Evolutionary conservation across 1,140 invertebrate genomes (phyloP), one percentile per base, ranked within the genome.

Genomic region (Pseudomyrmex concolor): DNA sequence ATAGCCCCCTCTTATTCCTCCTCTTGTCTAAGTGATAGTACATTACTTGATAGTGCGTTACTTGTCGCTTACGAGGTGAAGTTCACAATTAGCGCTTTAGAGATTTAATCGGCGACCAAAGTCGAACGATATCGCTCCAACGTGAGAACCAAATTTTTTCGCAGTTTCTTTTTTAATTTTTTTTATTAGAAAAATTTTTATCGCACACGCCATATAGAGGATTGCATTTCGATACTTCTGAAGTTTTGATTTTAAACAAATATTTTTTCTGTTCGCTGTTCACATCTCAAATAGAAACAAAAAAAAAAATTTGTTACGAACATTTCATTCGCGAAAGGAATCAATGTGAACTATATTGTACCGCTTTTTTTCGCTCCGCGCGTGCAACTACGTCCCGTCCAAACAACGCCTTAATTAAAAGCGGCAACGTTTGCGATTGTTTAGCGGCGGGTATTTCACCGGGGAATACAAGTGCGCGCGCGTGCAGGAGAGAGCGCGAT

Each of bases 401-500:
- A 70, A 84, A 86, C 72, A 73, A 70, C 68, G 77, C 70, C 81
- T 87, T 87, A 87, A 87, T 87, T 87, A 87, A 87, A 87, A 87
- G 63, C 68, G 85, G 76, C 73, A 80, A 45, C 54, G 64, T 17
- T 67, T 62, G 82, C 73, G 68, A 84, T 87, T 60, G 81, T 55
- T 34, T 25, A 64, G 45, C 13, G 54, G 45, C 19, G 22, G 59
- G 15, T 48, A 34, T 25, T 59, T 78, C 76, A 59, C 12, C 34
- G 2, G 76, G 64, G 64, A 19, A 59, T 70, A 25, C 66, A 19
- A 48, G 22, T n/a, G 19, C 19, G 22, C 13, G 17, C 34, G 64
- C 9, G 64, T 12, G 45, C 50, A 34, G 34, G 45, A 60, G 17
- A 25, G 57, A 8, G 17, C 68, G 68, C 70, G 64, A 62, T 87